Conservation (phyloP, 2,888 invertebrate genomes). For the Lucinisca nassula region DNA sequence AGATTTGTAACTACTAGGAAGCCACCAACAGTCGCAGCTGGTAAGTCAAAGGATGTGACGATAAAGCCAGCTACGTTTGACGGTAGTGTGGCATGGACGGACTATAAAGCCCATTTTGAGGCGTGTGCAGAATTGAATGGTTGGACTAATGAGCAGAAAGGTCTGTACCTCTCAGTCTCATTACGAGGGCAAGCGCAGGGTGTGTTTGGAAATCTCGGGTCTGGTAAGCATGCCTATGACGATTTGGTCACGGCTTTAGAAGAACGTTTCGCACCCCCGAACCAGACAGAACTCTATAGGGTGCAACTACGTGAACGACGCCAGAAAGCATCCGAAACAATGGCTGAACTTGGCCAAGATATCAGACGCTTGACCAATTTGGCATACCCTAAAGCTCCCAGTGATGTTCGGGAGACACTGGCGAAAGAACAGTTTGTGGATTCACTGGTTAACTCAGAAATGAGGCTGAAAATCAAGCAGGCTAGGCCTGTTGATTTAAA, state of each 20-base stretch:
- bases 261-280: neutral
- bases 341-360: neutral
- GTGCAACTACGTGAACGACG: neutral
- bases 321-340: neutral
- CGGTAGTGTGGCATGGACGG: neutral
- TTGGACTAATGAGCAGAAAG: neutral
- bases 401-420: neutral
- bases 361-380: neutral
- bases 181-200: neutral
- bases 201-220: neutral
- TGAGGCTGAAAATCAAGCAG: neutral
- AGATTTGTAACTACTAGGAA: neutral
- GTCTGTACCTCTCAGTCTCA: neutral
- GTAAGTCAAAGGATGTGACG: neutral
- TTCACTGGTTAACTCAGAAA: neutral
- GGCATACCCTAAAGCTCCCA: neutral
- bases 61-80: neutral
- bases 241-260: neutral
- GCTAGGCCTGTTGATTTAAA: neutral
- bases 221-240: neutral
- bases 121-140: neutral
- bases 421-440: neutral
- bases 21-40: neutral
- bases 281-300: neutral
- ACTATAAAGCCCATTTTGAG: neutral